These are phyloP conservation scores for Drosophila heteroneura DNA, from an alignment of 2,888 invertebrate genomes.

Conservation along the genomic window DNA sequence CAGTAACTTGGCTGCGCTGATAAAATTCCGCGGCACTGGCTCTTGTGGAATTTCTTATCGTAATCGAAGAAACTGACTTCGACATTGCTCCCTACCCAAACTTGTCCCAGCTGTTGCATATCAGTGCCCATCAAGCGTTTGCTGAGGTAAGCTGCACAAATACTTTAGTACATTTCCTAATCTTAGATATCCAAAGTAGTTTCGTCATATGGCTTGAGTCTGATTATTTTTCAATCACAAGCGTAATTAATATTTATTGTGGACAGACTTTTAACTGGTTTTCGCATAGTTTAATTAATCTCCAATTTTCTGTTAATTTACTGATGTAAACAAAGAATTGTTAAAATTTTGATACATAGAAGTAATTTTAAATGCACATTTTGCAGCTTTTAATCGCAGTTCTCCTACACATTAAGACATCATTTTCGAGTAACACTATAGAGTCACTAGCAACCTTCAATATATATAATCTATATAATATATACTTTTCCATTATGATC, in stretches of 20 bases:
- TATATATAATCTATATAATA: background rate
- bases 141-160: background rate
- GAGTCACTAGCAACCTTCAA: background rate
- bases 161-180: background rate
- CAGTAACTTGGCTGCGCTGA: constrained; percentile 35
- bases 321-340: background rate
- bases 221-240: background rate
- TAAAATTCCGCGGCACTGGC: constrained; percentile 36
- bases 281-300: background rate
- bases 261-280: background rate
- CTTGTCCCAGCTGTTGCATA: constrained; percentile 41
- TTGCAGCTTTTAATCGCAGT: background rate
- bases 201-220: background rate
- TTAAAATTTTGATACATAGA: background rate
- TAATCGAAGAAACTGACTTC: constrained; percentile 64
- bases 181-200: background rate
- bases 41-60: constrained; percentile 73
- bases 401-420: background rate
- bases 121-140: constrained; percentile 11
- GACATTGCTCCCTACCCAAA: constrained; percentile 24
- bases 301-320: background rate
- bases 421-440: no score
- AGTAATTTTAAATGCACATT: background rate
- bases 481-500: background rate
- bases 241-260: background rate